Evolutionary conservation across 2,113 vertebrate species (phyloP), one percentile per base, ranked within the genome.

Genomic region (Callipepla squamata): DNA sequence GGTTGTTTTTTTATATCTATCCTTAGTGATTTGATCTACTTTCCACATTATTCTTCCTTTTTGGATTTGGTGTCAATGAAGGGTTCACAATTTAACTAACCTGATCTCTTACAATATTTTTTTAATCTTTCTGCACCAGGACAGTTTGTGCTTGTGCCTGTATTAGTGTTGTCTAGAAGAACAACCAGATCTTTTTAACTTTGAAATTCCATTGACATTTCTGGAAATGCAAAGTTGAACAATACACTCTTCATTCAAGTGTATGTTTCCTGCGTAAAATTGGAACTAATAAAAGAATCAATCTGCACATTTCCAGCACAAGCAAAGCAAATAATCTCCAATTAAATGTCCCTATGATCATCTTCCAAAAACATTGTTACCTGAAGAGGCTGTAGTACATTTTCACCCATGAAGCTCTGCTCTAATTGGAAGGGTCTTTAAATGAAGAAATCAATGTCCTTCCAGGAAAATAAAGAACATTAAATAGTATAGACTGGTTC

Each of bases 151-250:
- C 17, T 75, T 62, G 55, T 72, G 30, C 9, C 57, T 68, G 47
- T 48, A 81, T 25, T 3, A 51, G 15, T n/a, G 48, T 89, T 87
- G 78, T 47, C 78, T 68, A 75, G 47, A 85, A 81, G 74, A 79
- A 44, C 23, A 44, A 14, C 11, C 48, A 68, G 48, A 7, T 55
- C 11, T 78, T 69, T 63, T 51, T 66, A 85, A 89, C 50, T 86
- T 68, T 75, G 57, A 87, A 90, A 92, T 80, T 55, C 38, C 38
- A n/a, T 16, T 92, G 77, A 61, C 17, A 61, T 84, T 91, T 93
- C 65, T 53, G 81, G 36, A 83, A 90, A 80, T 68, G 9, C n/a
- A 68, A 78, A 92, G 40, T 59, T 16, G 28, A 91, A 74, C 10
- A 51, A 57, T 5, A 23, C 30, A 13, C 25, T 87, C 15, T 65